Conservation (phyloP, 2,888 invertebrate genomes). For the Megamerina dolium region DNA sequence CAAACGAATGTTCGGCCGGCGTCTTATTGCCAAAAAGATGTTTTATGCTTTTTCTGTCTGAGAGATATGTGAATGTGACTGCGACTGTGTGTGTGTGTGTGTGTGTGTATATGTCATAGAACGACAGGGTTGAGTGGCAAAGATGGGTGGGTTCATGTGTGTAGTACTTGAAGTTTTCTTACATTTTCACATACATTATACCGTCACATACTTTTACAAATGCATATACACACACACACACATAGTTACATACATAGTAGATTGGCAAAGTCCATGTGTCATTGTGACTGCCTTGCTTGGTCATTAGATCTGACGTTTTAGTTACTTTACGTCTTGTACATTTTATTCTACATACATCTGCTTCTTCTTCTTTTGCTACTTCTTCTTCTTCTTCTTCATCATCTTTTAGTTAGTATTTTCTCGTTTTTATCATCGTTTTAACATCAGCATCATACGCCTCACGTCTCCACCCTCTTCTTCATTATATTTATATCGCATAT, state of each 20-base stretch:
- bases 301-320: too few species aligned
- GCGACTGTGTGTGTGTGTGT: background rate
- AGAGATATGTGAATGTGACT: background rate
- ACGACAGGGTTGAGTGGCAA: too few species aligned
- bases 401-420: too few species aligned
- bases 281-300: background rate
- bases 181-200: too few species aligned
- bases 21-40: slow-evolving; percentile 33
- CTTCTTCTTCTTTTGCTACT: background rate
- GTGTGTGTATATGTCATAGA: background rate
- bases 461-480: too few species aligned
- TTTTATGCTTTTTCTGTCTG: background rate
- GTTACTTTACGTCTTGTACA: too few species aligned
- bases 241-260: slow-evolving; percentile 5
- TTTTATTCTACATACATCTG: background rate
- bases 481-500: too few species aligned
- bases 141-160: too few species aligned
- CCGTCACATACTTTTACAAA: too few species aligned
- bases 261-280: background rate
- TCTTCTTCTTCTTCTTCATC: background rate
- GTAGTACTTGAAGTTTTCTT: too few species aligned
- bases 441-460: too few species aligned
- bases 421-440: too few species aligned
- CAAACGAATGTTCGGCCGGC: slow-evolving; percentile 17
- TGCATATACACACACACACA: slow-evolving; percentile 1